Base-by-base conservation (phyloP, 30 jellyfish, hydroid and myxozoan genomes). In the Pseudorhiza aurosa region DNA sequence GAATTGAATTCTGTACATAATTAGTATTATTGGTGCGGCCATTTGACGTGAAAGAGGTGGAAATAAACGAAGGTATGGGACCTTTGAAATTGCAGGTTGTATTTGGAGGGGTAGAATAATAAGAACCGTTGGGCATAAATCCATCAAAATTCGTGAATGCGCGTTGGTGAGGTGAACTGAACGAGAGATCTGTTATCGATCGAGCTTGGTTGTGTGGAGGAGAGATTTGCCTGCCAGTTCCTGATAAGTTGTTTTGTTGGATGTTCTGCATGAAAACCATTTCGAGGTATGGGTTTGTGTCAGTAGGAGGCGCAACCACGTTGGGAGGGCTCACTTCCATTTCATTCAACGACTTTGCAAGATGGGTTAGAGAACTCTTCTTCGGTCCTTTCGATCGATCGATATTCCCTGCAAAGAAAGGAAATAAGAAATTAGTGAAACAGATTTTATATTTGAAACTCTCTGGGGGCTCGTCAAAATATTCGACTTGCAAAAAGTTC, bases 321-420 rank as follows among this genome's bases (percentile, higher is more conserved):
- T 84, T 84, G 10, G 95, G 95, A 1, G 85, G 87, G 63, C 73
- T 72, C 33, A 84, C 95, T 12, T 73, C 95, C 68, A 84, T 28
- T 17, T 72, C 86, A 39, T 73, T 76, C 47, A 84, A 64, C 9
- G 95, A 26, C 19, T 42, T 84, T 27, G 95, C 88, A 1, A 84
- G 70, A 35, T 65, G 59, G 8, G 88, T 60, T 0, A 84, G 87
- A 29, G 95, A 84, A 28, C 62, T 84, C 27, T 43, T 68, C 59
- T 84, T 65, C 35, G 79, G 27, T 24, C 42, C 95, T 22, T 73
- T 44, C 18, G 75, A 18, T 0, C 58, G 78, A 26, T 84, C 88
- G 17, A 72, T 28, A 24, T 70, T 15, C 21, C 95, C 95, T 84
- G 68, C 71, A 60, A 57, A 35, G 58, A 31, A 39, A 5, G 50